Percentiles rank a stretch among this genome's conserved stretches.
phyloP scores from a whole-genome alignment of 2,113 vertebrate genomes.

The Gobiocypris rarus region DNA sequence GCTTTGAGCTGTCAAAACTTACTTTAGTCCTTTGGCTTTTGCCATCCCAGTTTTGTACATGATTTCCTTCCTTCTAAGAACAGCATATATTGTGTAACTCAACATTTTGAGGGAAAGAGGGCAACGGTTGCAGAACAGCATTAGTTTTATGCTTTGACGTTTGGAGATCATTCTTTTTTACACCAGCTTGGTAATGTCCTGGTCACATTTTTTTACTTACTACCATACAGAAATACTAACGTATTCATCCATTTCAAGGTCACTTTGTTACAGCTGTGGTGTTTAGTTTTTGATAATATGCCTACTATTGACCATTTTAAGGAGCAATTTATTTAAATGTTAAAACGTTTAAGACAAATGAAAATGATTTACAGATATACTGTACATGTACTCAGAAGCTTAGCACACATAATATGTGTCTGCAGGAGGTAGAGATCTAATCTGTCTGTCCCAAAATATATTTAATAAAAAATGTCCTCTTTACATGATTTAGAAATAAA shows the following conservation, averaged over 20 bases:
- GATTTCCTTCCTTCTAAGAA: background rate
- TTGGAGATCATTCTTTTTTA: slow-evolving; percentile 43
- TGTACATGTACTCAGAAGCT: background rate
- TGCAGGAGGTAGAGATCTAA: background rate
- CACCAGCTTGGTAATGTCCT: slow-evolving; percentile 28
- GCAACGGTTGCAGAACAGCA: background rate
- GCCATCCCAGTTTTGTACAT: background rate
- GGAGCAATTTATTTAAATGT: background rate
- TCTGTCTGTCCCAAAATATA: background rate
- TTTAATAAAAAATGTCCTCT: background rate
- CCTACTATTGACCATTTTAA: background rate
- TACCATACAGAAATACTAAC: background rate
- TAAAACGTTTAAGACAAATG: background rate
- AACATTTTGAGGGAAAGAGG: background rate
- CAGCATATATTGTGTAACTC: background rate
- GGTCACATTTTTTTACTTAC: background rate
- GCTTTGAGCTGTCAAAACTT: background rate
- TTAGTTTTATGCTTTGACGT: slow-evolving; percentile 6
- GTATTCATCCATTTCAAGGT: slow-evolving; percentile 18
- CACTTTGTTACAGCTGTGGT: background rate
- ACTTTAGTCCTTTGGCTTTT: background rate
- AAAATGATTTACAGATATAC: background rate
- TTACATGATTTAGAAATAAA: background rate
- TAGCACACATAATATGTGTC: background rate
- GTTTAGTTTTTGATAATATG: background rate